Evolutionary conservation across 2,797 vertebrate genomes (phyloP).

Genomic region (Morelia viridis): DNA sequence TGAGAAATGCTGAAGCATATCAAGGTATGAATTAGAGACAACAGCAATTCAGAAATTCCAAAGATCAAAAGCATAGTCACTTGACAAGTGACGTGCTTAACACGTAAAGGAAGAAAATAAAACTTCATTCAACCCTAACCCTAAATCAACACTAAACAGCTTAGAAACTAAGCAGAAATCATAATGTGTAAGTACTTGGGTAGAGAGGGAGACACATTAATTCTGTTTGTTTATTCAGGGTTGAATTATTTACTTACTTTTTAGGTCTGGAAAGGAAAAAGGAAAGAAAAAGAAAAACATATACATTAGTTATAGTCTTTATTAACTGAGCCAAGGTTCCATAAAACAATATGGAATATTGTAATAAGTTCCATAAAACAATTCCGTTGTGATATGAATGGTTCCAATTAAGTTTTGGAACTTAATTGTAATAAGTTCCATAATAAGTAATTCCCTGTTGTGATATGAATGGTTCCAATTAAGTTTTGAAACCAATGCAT

Average conservation of each 20-base stretch:
- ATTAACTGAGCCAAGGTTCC: conserved; percentile 39
- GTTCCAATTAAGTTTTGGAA: neutral
- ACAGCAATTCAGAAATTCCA: neutral
- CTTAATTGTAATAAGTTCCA: conserved; percentile 13
- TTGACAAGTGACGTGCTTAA: neutral
- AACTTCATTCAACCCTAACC: neutral
- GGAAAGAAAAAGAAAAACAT: conserved; percentile 33
- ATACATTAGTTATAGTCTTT: conserved; percentile 53
- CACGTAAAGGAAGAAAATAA: neutral
- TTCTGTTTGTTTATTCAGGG: conserved; percentile 4
- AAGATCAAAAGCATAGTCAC: neutral
- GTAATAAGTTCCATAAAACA: conserved; percentile 17
- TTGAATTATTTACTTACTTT: conserved; percentile 72
- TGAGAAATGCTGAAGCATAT: neutral
- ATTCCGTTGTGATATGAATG: conserved; percentile 15
- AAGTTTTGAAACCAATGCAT: neutral
- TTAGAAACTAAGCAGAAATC: conserved; percentile 20
- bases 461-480: neutral
- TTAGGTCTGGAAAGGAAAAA: conserved; percentile 69
- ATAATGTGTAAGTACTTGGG: neutral
- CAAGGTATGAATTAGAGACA: neutral
- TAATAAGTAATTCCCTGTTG: conserved; percentile 11
- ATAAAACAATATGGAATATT: too few species aligned
- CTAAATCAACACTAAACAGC: neutral
- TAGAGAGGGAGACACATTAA: neutral